Conservation (phyloP, 2,797 vertebrate species). For the Jordanella pulchra region DNA sequence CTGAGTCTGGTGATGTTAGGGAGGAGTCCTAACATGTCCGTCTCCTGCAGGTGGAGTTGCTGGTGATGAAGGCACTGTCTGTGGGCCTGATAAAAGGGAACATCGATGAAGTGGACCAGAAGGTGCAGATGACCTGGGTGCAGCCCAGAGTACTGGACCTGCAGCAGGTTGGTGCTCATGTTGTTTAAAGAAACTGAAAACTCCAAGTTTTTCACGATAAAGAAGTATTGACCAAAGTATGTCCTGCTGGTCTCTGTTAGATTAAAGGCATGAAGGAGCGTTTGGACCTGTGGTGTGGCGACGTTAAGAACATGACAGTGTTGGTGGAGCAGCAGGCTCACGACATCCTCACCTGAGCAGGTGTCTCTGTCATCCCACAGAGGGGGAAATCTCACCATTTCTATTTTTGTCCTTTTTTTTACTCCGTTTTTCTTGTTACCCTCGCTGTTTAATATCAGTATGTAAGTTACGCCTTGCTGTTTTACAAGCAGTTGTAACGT, state of each 20-base stretch:
- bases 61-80: slow-evolving; percentile 98
- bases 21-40: not conserved
- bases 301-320: slow-evolving; percentile 97
- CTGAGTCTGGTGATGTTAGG: not conserved
- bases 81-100: slow-evolving; percentile 94
- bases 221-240: too few species aligned
- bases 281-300: slow-evolving; percentile 93
- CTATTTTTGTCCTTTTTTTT: slow-evolving; percentile 31
- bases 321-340: slow-evolving; percentile 97
- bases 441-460: slow-evolving; percentile 37
- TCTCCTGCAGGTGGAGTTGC: slow-evolving; percentile 88
- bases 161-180: slow-evolving; percentile 81
- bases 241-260: slow-evolving; percentile 63
- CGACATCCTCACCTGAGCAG: slow-evolving; percentile 90
- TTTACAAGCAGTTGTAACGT: slow-evolving; percentile 51
- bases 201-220: too few species aligned
- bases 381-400: not conserved
- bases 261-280: slow-evolving; percentile 98
- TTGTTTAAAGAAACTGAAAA: not conserved
- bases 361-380: not conserved
- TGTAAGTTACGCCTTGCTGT: slow-evolving; percentile 52
- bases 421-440: slow-evolving; percentile 35
- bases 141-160: slow-evolving; percentile 94
- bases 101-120: slow-evolving; percentile 95
- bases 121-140: slow-evolving; percentile 99